A percentile compares a stretch with the other conserved stretches of the same genome.
phyloP scores from a whole-genome alignment of 1,140 invertebrate genomes.

The silkworm (Bombyx mori) region DNA sequence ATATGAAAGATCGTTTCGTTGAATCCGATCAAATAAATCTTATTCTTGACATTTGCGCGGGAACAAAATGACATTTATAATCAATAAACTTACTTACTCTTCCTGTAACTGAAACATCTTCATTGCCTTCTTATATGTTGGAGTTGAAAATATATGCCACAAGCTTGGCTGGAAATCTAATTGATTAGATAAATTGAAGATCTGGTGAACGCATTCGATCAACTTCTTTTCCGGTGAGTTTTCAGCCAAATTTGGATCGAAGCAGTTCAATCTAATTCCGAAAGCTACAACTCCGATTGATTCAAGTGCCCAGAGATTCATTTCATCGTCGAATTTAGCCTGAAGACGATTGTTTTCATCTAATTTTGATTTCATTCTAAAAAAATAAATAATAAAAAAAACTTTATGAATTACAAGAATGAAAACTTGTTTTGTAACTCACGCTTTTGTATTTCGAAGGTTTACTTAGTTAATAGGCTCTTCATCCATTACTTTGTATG shows the following conservation, averaged over 20 bases:
- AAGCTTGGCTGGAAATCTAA: conserved; percentile 74
- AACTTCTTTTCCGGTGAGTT: conserved; percentile 67
- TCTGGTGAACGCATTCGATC: conserved; percentile 64
- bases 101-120: conserved; percentile 32
- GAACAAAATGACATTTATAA: no score
- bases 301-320: conserved; percentile 79
- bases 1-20: no score
- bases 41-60: no score
- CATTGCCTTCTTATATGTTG: conserved; percentile 68
- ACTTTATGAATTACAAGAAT: background rate
- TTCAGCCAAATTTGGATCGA: conserved; percentile 60
- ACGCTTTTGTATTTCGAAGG: background rate
- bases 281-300: conserved; percentile 78
- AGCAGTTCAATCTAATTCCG: conserved; percentile 76
- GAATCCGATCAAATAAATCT: no score
- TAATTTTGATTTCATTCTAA: conserved; percentile 69
- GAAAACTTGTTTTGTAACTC: no score
- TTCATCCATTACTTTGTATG: background rate
- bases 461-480: background rate
- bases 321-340: conserved; percentile 72
- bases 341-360: conserved; percentile 71
- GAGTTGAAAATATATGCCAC: conserved; percentile 75
- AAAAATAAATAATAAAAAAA: conserved; percentile 1
- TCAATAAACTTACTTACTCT: conserved; percentile 3
- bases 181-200: conserved; percentile 73